Percentiles rank a stretch among this genome's conserved stretches.
These are phyloP conservation scores for Sebastes goodei DNA, from an alignment of 2,797 vertebrate genomes.

Conservation along the genomic window DNA sequence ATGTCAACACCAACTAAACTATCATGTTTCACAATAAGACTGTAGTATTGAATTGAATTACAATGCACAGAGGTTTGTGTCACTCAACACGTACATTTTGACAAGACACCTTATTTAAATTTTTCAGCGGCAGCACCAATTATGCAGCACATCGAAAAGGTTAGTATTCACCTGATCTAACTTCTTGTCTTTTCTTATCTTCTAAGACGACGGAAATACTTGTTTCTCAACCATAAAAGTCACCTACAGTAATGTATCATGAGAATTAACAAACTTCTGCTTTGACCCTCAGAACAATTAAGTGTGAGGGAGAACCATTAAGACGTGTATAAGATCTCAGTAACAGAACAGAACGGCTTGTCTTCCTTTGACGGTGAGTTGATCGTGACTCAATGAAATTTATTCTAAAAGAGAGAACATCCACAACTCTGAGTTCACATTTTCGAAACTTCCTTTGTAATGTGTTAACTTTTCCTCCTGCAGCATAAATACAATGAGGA, in stretches of 20 bases:
- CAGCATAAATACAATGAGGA: neutral
- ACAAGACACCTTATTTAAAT: neutral
- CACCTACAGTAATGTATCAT: neutral
- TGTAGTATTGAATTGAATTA: too few species aligned
- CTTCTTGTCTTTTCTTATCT: neutral
- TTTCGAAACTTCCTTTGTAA: neutral
- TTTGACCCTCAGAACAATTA: conserved; percentile 2
- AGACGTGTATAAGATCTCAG: conserved; percentile 11
- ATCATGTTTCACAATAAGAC: neutral
- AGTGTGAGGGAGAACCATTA: neutral
- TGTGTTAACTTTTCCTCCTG: neutral
- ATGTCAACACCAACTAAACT: neutral
- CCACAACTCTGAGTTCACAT: neutral
- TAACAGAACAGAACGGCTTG: neutral
- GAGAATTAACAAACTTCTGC: neutral
- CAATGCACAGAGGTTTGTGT: too few species aligned
- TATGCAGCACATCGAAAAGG: conserved; percentile 26
- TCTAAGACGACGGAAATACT: neutral
- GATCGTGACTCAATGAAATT: neutral
- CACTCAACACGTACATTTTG: neutral
- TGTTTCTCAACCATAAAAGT: neutral
- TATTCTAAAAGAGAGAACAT: neutral
- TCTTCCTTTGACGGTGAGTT: conserved; percentile 18
- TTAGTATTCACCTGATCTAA: conserved; percentile 6
- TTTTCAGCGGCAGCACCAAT: conserved; percentile 12